Conservation (phyloP, 1,140 invertebrate genomes). For the Trichogramma pretiosum region DNA sequence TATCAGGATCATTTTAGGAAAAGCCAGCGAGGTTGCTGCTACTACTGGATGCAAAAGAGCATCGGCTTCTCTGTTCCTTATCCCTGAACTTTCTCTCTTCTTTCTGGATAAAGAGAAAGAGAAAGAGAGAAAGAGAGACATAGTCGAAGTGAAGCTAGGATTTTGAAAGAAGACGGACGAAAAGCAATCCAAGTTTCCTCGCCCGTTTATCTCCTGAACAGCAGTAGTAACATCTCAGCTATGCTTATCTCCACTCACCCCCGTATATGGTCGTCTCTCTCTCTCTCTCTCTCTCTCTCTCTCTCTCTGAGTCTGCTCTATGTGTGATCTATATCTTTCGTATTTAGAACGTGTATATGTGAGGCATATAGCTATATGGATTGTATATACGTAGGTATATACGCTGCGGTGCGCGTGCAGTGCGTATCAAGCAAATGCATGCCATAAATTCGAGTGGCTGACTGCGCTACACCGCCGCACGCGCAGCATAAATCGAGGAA, state of each 20-base stretch:
- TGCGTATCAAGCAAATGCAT: constrained; percentile 8
- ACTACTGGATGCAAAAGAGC: constrained; percentile 10
- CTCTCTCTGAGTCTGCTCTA: too few relatives aligned
- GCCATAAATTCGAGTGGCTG: constrained; percentile 4
- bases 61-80: constrained; percentile 1
- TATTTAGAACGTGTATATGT: too few relatives aligned
- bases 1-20: constrained; percentile 20
- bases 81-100: too few relatives aligned
- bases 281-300: too few relatives aligned
- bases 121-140: neutral
- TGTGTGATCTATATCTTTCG: too few relatives aligned
- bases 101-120: constrained; percentile 5
- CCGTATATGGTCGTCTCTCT: too few relatives aligned
- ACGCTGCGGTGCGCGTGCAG: neutral
- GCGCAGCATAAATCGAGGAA: neutral
- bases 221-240: too few relatives aligned
- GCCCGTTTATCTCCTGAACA: constrained; percentile 8
- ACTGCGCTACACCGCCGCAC: neutral
- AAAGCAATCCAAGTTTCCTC: constrained; percentile 16
- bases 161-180: constrained; percentile 12
- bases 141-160: too few relatives aligned
- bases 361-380: too few relatives aligned
- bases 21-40: neutral
- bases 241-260: too few relatives aligned
- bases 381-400: neutral